Base-by-base conservation (phyloP, 2,797 vertebrate genomes). In the Silurus lanzhouensis region DNA sequence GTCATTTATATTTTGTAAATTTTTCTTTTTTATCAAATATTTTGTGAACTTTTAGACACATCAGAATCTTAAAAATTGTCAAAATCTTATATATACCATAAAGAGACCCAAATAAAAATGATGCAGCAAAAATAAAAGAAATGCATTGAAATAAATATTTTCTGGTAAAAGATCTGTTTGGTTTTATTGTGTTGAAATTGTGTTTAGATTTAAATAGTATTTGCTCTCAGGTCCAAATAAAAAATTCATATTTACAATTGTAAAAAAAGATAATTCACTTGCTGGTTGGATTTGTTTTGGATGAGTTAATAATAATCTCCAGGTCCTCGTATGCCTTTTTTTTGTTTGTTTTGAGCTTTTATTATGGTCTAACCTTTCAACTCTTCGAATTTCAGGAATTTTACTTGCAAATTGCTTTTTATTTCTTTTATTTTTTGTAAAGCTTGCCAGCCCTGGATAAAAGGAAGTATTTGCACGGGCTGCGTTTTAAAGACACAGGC, bases 1-100 rank as follows among this genome's bases (percentile, higher is more conserved):
- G 90, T 89, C 60, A 86, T 88, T 91, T 92, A 14, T 19, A 25
- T 60, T 27, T 87, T 87, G 88, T 91, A 93, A 92, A 93, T 92
- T 92, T 90, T 88, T 91, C 91, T 38, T 90, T 93, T 14, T 0
- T 93, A 91, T 92, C 94, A 94, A 95, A 94, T 92, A 91, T 89
- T 93, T 91, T 93, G 93, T 94, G 91, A 71, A 84, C 75, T 89
- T 90, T 83, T 48, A 87, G 74, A 84, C 86, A 84, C 90, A 88
- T 90, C 82, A 82, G 67, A 84, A 87, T 92, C 91, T 90, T 79
- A 88, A 38, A 38, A 38, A 38, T 38, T 2, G 48, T 52, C 48
- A 52, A 7, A 52, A 10, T 52, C 9, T 6, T 52, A 52, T 52
- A 52, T 52, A 7, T 52, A 52, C 38, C 4, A 38, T 38, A 38